These are phyloP conservation scores for Sylvietta virens DNA, from an alignment of 2,113 vertebrate species.

Conservation along the genomic window DNA sequence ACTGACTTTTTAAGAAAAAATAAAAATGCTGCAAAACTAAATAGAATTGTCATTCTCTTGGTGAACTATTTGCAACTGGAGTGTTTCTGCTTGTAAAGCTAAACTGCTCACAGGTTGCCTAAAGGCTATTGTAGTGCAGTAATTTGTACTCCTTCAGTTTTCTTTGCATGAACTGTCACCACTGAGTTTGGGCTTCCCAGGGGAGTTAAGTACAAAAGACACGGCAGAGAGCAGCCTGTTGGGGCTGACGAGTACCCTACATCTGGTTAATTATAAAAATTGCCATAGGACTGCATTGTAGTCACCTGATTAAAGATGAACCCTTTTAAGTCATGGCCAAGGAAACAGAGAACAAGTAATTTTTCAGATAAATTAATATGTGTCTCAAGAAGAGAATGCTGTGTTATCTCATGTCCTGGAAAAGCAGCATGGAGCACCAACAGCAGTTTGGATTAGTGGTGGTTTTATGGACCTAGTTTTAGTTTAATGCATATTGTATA, in stretches of 20 bases:
- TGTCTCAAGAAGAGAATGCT: not conserved
- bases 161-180: not conserved
- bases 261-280: not conserved
- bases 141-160: not conserved
- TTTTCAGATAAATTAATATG: not conserved
- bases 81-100: not conserved
- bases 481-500: not conserved
- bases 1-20: conserved; percentile 32
- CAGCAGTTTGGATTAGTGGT: not conserved
- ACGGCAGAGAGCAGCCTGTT: not conserved
- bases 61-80: not conserved
- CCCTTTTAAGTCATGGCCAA: not conserved
- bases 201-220: not conserved
- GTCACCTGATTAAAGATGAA: not conserved
- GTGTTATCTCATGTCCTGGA: not conserved
- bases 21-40: conserved; percentile 11
- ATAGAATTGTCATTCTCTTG: not conserved
- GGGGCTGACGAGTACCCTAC: not conserved
- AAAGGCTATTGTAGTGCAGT: not conserved
- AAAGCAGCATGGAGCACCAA: not conserved
- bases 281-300: not conserved
- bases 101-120: not conserved
- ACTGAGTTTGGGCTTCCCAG: not conserved
- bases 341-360: not conserved
- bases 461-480: not conserved